Percentiles rank a stretch among this genome's conserved stretches.
These are phyloP conservation scores for Macropus fuliginosus DNA, from an alignment of 2,797 vertebrate species.

Conservation along the genomic window DNA sequence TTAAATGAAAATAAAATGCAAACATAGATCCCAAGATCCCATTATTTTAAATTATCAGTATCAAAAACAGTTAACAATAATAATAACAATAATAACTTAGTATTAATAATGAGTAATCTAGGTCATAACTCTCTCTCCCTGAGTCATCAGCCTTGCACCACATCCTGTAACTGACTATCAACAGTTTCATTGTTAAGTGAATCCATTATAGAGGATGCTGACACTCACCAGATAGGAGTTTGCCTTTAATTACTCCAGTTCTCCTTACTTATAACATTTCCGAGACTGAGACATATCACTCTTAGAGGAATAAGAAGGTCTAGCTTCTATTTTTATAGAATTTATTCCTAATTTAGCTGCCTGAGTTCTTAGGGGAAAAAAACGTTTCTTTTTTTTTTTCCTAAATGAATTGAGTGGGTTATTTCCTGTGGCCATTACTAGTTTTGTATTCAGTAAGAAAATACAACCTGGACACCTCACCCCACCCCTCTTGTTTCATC, in stretches of 20 bases:
- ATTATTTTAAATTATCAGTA: conserved; percentile 63
- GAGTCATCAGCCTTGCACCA: conserved; percentile 54
- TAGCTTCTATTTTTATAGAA: conserved; percentile 21
- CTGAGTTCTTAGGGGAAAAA: neutral
- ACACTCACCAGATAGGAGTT: conserved; percentile 11
- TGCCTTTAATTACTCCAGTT: conserved; percentile 40
- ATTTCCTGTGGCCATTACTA: neutral
- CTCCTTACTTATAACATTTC: conserved; percentile 42
- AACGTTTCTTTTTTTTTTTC: neutral
- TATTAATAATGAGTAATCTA: conserved; percentile 30
- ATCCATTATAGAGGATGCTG: neutral
- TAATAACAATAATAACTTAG: conserved; percentile 17
- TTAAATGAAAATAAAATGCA: neutral
- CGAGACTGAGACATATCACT: neutral
- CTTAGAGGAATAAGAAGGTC: neutral
- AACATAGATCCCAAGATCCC: conserved; percentile 56
- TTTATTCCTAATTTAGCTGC: neutral
- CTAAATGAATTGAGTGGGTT: neutral
- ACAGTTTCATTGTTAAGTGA: conserved; percentile 40
- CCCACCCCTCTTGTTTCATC: neutral
- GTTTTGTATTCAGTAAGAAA: neutral
- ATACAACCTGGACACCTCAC: neutral
- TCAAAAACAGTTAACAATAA: conserved; percentile 54
- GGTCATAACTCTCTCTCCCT: conserved; percentile 34
- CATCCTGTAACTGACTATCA: conserved; percentile 27